Base-by-base conservation (phyloP, 2,113 vertebrate species). In the Chinchilla lanigera region DNA sequence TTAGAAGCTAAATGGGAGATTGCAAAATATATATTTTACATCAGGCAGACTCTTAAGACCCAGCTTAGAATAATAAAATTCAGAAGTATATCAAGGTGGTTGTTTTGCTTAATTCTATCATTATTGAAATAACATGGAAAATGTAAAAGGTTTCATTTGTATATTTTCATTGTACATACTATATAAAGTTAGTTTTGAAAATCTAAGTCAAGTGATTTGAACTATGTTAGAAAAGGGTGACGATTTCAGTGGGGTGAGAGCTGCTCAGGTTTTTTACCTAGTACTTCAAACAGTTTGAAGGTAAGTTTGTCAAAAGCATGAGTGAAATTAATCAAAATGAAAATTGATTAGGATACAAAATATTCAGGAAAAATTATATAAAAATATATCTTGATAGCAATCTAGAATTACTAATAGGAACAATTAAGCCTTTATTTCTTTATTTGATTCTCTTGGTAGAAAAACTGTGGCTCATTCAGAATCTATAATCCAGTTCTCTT, bases 141-240 rank as follows among this genome's bases (percentile, higher is more conserved):
- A 86, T 93, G 58, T 4, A 50, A 83, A 33, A 22, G 5, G 8
- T 91, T 93, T 90, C 11, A 71, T n/a, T 83, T 83, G 17, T 90
- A 58, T 69, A 50, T 88, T 95, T 96, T 80, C 24, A 89, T 97
- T 26, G 89, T 78, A 85, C 56, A 58, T 61, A 54, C 58, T 93
- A 82, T 60, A 92, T 38, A 94, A 92, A 90, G 38, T 90, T 89
- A 69, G 6, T 94, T 97, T 93, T 91, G 63, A 63, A 97, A 92
- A 92, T 88, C 35, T 85, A 56, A 93, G 77, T 93, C 19, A 90
- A 26, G 50, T 90, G 38, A 38, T 77, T 87, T 97, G 91, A 94
- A 89, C 33, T 82, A 58, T 2, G 30, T 89, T 95, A 86, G 41
- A 78, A 94, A 97, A 94, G 89, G 41, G 58, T 89, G 50, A 52